These are phyloP conservation scores for Calonectris borealis DNA, from an alignment of 2,113 vertebrate genomes.

Conservation along the genomic window DNA sequence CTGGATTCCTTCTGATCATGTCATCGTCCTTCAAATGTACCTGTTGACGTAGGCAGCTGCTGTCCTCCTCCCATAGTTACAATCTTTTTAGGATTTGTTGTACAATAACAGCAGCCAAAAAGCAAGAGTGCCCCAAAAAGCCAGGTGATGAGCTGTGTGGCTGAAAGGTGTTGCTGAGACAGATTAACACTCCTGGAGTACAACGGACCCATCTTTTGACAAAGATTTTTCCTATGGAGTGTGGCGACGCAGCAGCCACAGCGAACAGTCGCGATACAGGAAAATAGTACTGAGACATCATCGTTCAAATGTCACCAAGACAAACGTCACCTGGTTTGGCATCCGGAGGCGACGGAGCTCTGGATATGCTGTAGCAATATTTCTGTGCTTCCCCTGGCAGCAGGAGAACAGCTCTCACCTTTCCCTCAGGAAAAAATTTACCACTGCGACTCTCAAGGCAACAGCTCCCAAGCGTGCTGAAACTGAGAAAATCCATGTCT, in stretches of 20 bases:
- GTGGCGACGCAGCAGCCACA: neutral
- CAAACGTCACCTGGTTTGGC: neutral
- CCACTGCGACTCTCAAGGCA: neutral
- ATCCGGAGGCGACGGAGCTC: neutral
- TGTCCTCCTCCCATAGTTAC: neutral
- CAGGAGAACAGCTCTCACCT: neutral
- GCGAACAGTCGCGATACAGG: neutral
- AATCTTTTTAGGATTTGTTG: neutral
- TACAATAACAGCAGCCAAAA: neutral
- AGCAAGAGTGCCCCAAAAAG: neutral
- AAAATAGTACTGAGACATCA: neutral
- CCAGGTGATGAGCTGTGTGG: neutral
- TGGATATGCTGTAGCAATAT: neutral
- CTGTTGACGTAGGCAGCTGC: neutral
- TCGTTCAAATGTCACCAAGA: neutral
- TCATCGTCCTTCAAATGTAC: neutral
- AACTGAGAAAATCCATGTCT: neutral
- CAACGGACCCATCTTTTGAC: neutral
- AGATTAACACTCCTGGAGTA: neutral
- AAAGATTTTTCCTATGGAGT: neutral
- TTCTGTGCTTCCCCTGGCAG: neutral
- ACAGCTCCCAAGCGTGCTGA: neutral
- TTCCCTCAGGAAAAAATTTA: neutral
- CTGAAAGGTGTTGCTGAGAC: neutral
- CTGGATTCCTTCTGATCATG: neutral